A percentile compares a stretch with the other conserved stretches of the same genome.
These are phyloP conservation scores for Cydia pomonella DNA, from an alignment of 1,140 invertebrate species.

Conservation along the genomic window DNA sequence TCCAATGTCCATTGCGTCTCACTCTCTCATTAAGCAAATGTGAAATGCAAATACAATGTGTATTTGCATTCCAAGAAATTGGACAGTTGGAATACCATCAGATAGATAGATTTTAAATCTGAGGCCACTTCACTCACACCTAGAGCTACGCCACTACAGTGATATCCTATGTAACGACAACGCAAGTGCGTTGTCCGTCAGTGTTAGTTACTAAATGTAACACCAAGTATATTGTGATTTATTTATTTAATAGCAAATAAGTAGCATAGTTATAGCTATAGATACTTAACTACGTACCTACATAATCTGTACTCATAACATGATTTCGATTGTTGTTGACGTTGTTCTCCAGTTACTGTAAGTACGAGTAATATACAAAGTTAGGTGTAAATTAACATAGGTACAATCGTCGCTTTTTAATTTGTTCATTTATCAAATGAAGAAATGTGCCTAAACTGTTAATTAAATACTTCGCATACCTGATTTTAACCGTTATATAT, in stretches of 20 bases:
- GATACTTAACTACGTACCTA: constrained; percentile 1
- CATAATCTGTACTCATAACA: constrained; percentile 9
- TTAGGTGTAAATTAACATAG: not conserved
- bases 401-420: not conserved
- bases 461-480: constrained; percentile 8
- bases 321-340: constrained; percentile 6
- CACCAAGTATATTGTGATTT: constrained; percentile 31
- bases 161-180: too few species aligned
- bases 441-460: constrained; percentile 31
- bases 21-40: too few species aligned
- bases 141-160: too few species aligned
- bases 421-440: not conserved
- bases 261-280: constrained; percentile 2
- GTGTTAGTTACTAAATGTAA: constrained; percentile 28
- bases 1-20: too few species aligned
- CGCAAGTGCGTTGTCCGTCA: not conserved
- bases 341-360: constrained; percentile 13
- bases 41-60: too few species aligned
- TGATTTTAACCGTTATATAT: constrained; percentile 8
- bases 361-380: not conserved
- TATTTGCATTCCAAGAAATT: too few species aligned
- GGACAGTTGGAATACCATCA: too few species aligned
- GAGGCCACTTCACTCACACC: too few species aligned
- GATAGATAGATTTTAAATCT: too few species aligned
- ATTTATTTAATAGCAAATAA: constrained; percentile 13